Evolutionary conservation across 2,888 invertebrate genomes (phyloP), one percentile per base, ranked within the genome.

Genomic region (Trachelus iudaicus): DNA sequence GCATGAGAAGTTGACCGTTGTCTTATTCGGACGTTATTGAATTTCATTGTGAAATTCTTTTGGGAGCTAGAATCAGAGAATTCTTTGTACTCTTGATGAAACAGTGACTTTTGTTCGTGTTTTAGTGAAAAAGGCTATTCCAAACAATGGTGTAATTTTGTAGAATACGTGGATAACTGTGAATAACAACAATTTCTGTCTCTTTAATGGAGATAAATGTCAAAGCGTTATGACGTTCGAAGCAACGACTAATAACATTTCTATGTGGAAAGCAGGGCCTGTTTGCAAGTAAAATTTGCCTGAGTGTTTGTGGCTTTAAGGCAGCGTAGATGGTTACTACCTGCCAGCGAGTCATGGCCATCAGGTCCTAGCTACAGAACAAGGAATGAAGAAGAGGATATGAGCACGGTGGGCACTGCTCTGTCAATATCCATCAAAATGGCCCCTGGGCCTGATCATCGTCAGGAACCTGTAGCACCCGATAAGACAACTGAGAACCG

Each of bases 381-480:
- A 69, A 75, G 68, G 13, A 79, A 81, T 79, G 81, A 79, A 69
- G 73, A 81, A 69, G 78, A 82, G 77, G 81, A 78, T 80, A 80
- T 83, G 83, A 85, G 79, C 75, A 81, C 81, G 79, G 83, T 76
- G 78, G 80, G 81, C 79, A 82, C 82, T 75, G 81, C 85, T 84
- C 87, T 88, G 87, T 89, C 89, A 87, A 85, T 88, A 81, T 81
- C 85, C 77, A 83, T 85, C 93, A 94, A 94, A 93, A 95, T 95
- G 95, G 95, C 95, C 94, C 95, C 95, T 93, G 94, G 95, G 92
- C 95, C 95, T 92, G 95, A 95, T 92, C 94, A 95, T 93, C 95
- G 95, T 93, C 94, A 94, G 93, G 94, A 95, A 93, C 95, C 95
- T 84, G 95, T 95, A 93, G 95, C 95, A 90, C 95, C 95, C 88